Conservation (phyloP, 2,113 vertebrate genomes). For the Toxotes jaculatrix region DNA sequence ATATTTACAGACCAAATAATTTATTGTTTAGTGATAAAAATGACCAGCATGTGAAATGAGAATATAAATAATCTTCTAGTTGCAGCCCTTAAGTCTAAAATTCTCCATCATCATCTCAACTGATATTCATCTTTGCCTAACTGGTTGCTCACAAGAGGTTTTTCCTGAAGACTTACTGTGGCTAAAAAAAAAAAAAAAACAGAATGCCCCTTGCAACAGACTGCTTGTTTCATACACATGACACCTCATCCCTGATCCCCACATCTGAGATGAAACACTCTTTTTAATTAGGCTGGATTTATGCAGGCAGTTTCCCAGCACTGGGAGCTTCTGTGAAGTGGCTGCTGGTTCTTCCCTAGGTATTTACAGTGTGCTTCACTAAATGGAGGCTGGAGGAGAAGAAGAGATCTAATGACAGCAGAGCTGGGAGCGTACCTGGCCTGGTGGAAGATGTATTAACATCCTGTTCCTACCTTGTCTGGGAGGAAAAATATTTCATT, state of each 20-base stretch:
- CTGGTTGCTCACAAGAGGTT: not conserved
- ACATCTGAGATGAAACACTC: conserved; percentile 62
- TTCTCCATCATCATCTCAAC: not conserved
- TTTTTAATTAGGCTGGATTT: conserved; percentile 70
- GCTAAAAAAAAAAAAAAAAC: not conserved
- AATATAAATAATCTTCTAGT: not conserved
- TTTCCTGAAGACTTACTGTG: conserved; percentile 2
- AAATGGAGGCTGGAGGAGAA: conserved; percentile 42
- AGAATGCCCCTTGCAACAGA: conserved; percentile 27
- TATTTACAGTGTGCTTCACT: conserved; percentile 49
- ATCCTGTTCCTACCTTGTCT: conserved; percentile 4
- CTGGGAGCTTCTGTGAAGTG: conserved; percentile 63
- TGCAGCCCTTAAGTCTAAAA: not conserved
- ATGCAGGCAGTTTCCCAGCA: conserved; percentile 49
- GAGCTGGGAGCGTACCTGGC: conserved; percentile 22
- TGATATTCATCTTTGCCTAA: not conserved
- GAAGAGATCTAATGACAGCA: conserved; percentile 29
- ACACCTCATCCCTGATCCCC: conserved; percentile 51
- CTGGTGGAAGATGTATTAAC: conserved; percentile 29
- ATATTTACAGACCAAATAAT: not conserved
- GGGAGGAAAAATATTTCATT: conserved; percentile 6
- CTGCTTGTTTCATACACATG: conserved; percentile 43
- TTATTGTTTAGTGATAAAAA: not conserved
- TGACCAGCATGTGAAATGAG: not conserved
- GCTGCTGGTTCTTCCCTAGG: conserved; percentile 59